Conservation (phyloP, 2,113 vertebrate species). For the Rousettus leschenaultii region DNA sequence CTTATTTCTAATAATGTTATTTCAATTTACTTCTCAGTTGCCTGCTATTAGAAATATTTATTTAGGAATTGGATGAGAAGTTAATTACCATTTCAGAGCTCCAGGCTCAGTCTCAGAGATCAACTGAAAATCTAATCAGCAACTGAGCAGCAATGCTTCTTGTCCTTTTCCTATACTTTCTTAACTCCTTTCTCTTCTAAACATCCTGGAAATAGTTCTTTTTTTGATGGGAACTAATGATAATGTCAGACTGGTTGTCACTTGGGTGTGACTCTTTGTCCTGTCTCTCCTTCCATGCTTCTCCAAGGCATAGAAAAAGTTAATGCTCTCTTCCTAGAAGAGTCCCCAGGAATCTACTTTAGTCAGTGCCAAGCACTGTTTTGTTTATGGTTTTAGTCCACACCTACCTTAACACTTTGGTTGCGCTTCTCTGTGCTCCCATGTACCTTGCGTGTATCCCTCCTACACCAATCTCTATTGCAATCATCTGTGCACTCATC, state of each 20-base stretch:
- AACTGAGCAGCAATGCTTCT: not conserved
- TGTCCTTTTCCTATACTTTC: not conserved
- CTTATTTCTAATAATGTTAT: conserved; percentile 47
- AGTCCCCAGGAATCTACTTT: not conserved
- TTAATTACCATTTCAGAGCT: conserved; percentile 4
- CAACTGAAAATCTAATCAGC: not conserved
- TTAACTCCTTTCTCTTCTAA: not conserved
- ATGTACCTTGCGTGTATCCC: not conserved
- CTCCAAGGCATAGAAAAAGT: not conserved
- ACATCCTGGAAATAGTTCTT: not conserved
- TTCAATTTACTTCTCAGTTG: conserved; percentile 46
- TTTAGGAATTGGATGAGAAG: not conserved
- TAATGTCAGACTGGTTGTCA: not conserved
- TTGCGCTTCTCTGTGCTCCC: not conserved
- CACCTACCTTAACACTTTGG: not conserved
- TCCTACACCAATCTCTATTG: not conserved
- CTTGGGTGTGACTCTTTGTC: not conserved
- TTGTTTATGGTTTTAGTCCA: not conserved
- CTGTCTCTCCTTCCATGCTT: not conserved
- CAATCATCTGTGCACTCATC: not conserved
- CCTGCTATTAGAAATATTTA: conserved; percentile 5
- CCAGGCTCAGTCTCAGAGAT: not conserved
- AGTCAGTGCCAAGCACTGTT: not conserved
- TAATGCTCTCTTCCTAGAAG: not conserved
- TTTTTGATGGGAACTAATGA: not conserved